Evolutionary conservation across 1,140 invertebrate genomes (phyloP).

Genomic region (Helicoverpa armigera): DNA sequence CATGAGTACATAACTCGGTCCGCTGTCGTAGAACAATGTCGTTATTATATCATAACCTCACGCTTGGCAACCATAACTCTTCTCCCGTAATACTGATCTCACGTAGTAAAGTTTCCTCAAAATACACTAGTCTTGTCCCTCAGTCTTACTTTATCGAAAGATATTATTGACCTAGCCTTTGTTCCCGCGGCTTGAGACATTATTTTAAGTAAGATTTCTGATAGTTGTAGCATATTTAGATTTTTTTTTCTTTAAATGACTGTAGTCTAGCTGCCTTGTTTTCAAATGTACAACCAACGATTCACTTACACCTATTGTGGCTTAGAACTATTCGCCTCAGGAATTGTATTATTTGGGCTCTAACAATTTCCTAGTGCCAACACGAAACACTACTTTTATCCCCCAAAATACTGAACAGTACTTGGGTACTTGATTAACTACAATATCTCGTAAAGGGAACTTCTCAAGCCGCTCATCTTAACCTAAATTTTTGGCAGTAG

Average conservation of each 20-base stretch:
- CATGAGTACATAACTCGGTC: not conserved
- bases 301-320: not conserved
- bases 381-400: not conserved
- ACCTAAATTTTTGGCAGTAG: constrained; percentile 47
- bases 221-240: too few species aligned
- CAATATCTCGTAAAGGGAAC: not conserved
- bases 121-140: constrained; percentile 58
- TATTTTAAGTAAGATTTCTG: not conserved
- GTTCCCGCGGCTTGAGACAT: constrained; percentile 29
- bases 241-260: not conserved
- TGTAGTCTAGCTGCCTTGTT: not conserved
- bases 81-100: constrained; percentile 17
- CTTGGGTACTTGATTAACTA: not conserved
- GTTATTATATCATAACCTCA: constrained; percentile 7
- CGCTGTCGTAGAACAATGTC: constrained; percentile 5
- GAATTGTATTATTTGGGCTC: too few species aligned
- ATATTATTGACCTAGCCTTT: constrained; percentile 26
- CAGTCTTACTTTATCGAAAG: constrained; percentile 54
- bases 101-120: constrained; percentile 27
- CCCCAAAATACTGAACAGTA: not conserved
- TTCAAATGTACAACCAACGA: constrained; percentile 5
- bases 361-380: not conserved
- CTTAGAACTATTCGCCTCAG: not conserved
- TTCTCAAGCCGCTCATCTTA: constrained; percentile 18
- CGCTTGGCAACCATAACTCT: not conserved